Conservation (phyloP, 2,888 invertebrate species). For the Nemotelus nigrinus region DNA sequence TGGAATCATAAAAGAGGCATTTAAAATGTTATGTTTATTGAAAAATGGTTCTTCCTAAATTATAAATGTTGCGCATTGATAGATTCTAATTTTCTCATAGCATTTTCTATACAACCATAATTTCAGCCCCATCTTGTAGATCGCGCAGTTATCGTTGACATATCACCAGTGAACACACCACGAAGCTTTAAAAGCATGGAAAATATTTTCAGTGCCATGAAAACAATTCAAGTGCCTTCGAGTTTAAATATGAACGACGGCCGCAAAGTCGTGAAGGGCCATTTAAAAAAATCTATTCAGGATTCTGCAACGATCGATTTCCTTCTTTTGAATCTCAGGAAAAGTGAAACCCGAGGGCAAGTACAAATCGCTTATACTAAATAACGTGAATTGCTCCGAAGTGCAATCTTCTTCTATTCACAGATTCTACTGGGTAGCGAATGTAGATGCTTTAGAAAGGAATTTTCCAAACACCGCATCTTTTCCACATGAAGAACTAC, state of each 20-base stretch:
- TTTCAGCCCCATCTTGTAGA: conserved; percentile 71
- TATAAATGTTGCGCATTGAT: background rate
- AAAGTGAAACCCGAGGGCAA: conserved; percentile 68
- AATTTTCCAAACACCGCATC: conserved; percentile 73
- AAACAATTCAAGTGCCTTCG: conserved; percentile 69
- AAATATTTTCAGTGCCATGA: conserved; percentile 73
- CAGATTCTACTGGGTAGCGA: conserved; percentile 80
- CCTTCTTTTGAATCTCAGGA: conserved; percentile 85
- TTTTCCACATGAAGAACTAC: conserved; percentile 68
- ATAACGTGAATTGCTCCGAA: too few species aligned
- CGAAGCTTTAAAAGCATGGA: conserved; percentile 73
- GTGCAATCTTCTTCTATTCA: too few species aligned
- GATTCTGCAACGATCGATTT: conserved; percentile 76
- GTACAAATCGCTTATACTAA: background rate
- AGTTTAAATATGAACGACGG: conserved; percentile 76
- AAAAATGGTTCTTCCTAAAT: background rate
- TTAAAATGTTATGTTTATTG: too few species aligned
- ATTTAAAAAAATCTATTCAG: conserved; percentile 69
- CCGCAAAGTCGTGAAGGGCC: conserved; percentile 73
- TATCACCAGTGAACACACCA: conserved; percentile 70
- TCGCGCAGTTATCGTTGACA: conserved; percentile 77
- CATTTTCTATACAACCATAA: background rate
- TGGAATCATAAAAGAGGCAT: too few species aligned
- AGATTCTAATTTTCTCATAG: background rate
- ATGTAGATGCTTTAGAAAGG: conserved; percentile 76